phyloP scores from a whole-genome alignment of 1,140 invertebrate genomes.

The Lepidurus couesii region DNA sequence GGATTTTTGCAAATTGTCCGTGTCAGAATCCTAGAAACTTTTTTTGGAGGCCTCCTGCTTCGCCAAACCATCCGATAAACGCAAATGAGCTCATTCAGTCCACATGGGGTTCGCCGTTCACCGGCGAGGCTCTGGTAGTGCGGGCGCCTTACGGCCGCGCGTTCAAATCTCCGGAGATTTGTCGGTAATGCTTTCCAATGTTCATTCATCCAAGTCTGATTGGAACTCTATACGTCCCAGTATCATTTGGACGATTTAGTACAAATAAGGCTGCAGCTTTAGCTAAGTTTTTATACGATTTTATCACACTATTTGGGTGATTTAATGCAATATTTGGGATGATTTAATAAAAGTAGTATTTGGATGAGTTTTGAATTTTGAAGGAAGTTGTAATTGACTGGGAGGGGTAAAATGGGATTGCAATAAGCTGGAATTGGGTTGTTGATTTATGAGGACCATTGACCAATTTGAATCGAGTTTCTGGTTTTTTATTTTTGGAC shows the following conservation, averaged over 20 bases:
- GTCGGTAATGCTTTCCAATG: neutral
- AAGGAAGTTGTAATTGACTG: too few species aligned
- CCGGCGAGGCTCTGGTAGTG: neutral
- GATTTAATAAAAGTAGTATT: too few species aligned
- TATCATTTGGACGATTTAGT: too few species aligned
- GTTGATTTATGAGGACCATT: neutral
- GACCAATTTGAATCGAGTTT: neutral
- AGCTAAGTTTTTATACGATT: too few species aligned
- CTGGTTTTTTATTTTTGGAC: neutral
- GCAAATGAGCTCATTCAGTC: conserved; percentile 16
- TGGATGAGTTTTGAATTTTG: too few species aligned
- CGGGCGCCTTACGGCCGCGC: neutral
- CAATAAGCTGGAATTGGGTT: neutral
- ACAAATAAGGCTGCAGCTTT: neutral
- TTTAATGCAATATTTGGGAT: too few species aligned
- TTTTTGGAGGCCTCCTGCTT: conserved; percentile 1
- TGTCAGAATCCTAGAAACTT: neutral
- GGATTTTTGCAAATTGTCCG: too few species aligned
- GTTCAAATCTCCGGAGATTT: neutral
- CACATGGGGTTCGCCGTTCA: neutral
- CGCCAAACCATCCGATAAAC: conserved; percentile 1
- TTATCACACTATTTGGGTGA: too few species aligned
- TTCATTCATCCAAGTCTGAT: neutral
- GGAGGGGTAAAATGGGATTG: too few species aligned
- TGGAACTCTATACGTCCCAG: too few species aligned